Base-by-base conservation (phyloP, 2,113 vertebrate genomes). In the Carettochelys insculpta region DNA sequence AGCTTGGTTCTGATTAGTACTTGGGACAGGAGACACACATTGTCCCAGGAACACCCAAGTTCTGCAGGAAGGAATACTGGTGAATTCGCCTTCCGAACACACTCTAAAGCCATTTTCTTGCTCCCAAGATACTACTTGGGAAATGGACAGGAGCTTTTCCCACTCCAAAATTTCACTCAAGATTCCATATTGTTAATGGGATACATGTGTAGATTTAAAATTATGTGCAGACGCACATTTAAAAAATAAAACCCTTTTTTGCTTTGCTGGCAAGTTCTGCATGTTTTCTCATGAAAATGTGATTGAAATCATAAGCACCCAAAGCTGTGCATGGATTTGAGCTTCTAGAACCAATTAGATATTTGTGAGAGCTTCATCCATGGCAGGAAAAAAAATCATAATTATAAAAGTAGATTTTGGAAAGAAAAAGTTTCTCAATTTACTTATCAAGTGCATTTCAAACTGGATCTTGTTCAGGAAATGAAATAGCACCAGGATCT, bases 1-100 rank as follows among this genome's bases (percentile, higher is more conserved):
- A 80, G 51, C 75, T n/a, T 92, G 75, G 11, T 31, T 48, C 94
- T 94, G 83, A 78, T 94, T 92, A 92, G 38, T 82, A 50, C 76
- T 45, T 90, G n/a, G 80, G 34, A 83, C 61, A 79, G 53, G 34
- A 92, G 83, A 89, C 22, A n/a, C 45, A 53, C 9, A 54, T 11
- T 73, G 90, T 89, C 75, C 71, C 82, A 90, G 54, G 43, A 54
- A 93, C 54, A 27, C 48, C 80, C 90, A 48, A 43, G 77, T 93
- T 77, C 85, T 94, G 47, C 41, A 91, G 81, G 47, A 80, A 17
- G 11, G 65, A 43, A 17, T 38, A 41, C 50, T 94, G 75, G 77
- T 75, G 80, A 95, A 3, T 84, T 82, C 43, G n/a, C n/a, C n/a
- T n/a, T n/a, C 41, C 41, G 19, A 52, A 51, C 50, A 71, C 3